phyloP scores from a whole-genome alignment of 2,113 vertebrate genomes.

The Ancistrus triradiatus region DNA sequence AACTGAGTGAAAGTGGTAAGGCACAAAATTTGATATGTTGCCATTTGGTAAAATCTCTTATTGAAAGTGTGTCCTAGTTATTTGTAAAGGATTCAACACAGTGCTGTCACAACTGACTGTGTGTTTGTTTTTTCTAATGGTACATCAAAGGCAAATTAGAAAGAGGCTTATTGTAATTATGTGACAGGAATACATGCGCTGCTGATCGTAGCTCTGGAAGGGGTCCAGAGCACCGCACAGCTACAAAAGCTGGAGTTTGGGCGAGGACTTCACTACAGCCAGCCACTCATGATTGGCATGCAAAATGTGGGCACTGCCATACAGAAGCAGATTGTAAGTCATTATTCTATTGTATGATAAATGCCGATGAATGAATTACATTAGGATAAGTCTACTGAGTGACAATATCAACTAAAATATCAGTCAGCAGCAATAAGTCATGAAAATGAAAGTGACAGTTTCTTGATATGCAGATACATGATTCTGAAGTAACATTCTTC shows the following conservation, averaged over 20 bases:
- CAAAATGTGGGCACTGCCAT: slow-evolving; percentile 65
- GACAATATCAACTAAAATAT: too few relatives aligned
- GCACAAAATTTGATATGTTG: not conserved
- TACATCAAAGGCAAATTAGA: too few relatives aligned
- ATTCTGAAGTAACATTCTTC: too few relatives aligned
- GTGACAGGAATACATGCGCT: slow-evolving; percentile 73
- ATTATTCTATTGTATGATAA: not conserved
- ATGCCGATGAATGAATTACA: not conserved
- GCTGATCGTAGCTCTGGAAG: slow-evolving; percentile 74
- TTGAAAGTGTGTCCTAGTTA: not conserved
- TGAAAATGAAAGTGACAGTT: too few relatives aligned
- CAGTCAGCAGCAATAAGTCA: too few relatives aligned
- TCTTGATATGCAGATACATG: too few relatives aligned
- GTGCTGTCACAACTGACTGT: too few relatives aligned
- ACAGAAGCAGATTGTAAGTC: slow-evolving; percentile 78
- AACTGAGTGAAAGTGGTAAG: slow-evolving; percentile 67
- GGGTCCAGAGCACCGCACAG: slow-evolving; percentile 55
- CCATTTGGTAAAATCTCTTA: not conserved
- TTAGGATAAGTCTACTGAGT: too few relatives aligned
- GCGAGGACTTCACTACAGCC: slow-evolving; percentile 73
- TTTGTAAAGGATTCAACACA: too few relatives aligned
- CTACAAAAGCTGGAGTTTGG: slow-evolving; percentile 84
- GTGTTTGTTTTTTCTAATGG: too few relatives aligned
- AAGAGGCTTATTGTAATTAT: not conserved
- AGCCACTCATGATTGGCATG: slow-evolving; percentile 72